These are phyloP conservation scores for Drosophila biarmipes DNA, from an alignment of 1,140 invertebrate genomes.

Conservation along the genomic window DNA sequence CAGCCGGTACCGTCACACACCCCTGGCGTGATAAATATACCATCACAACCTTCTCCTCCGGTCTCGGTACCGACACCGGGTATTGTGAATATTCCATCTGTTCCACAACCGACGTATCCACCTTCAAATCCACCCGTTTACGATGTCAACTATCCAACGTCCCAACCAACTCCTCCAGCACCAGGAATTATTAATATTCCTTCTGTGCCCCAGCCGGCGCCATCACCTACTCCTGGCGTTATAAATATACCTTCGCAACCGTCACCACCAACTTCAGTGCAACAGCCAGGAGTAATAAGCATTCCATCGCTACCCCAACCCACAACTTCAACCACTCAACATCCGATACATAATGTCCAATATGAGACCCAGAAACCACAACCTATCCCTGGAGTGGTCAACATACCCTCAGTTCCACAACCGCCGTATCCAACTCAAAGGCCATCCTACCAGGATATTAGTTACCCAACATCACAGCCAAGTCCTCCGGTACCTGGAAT, in stretches of 20 bases:
- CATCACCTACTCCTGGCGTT: slow-evolving; percentile 22
- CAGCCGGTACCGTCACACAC: slow-evolving; percentile 18
- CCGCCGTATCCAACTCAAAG: slow-evolving; percentile 11
- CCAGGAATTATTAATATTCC: slow-evolving; percentile 38
- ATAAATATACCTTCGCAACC: slow-evolving; percentile 37
- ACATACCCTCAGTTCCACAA: slow-evolving; percentile 41
- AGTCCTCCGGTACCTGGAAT: slow-evolving; percentile 40
- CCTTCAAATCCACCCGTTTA: slow-evolving; percentile 2
- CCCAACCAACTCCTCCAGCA: neutral
- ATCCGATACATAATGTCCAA: slow-evolving; percentile 16
- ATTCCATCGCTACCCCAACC: slow-evolving; percentile 31
- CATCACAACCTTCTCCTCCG: slow-evolving; percentile 18
- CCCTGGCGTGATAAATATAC: slow-evolving; percentile 51
- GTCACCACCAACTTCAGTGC: slow-evolving; percentile 5
- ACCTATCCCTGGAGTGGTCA: slow-evolving; percentile 31
- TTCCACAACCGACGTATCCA: slow-evolving; percentile 22
- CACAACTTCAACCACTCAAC: neutral
- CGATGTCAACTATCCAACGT: slow-evolving; percentile 58
- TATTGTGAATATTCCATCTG: slow-evolving; percentile 32
- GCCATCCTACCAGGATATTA: slow-evolving; percentile 43
- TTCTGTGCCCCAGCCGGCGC: slow-evolving; percentile 9
- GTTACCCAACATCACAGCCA: slow-evolving; percentile 45
- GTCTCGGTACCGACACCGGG: slow-evolving; percentile 8
- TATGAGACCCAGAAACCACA: neutral
- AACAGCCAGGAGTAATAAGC: slow-evolving; percentile 20